Base-by-base conservation (phyloP, 2,113 vertebrate genomes). In the Haemorhous mexicanus region DNA sequence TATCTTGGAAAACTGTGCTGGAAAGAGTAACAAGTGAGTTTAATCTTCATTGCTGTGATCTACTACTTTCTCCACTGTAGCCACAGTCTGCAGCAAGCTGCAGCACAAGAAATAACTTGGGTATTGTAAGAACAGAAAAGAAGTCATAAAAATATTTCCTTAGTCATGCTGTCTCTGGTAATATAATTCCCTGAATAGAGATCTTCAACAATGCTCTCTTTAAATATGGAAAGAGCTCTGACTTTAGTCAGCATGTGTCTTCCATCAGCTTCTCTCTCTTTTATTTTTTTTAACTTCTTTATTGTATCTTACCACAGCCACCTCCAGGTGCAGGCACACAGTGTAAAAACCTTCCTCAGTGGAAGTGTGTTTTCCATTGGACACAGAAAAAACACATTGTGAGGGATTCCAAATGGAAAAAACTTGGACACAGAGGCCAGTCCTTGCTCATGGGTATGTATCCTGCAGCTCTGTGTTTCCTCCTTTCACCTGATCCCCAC, bases 81-180 rank as follows among this genome's bases (percentile, higher is more conserved):
- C 23, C 55, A 58, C 30, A 84, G 68, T 30, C 59, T 84, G 72
- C 89, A 91, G 66, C 28, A 89, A 87, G 50, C 5, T 6, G 0
- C 49, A 87, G 73, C 59, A 52, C 66, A 81, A 78, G 61, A 81
- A 83, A 67, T 50, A 37, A 82, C 26, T 46, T 32, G 30, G 13
- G 43, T 84, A 94, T 90, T 75, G 62, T 59, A 92, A 64, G 52
- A 95, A 84, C 64, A 95, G 83, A 92, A 82, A 73, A 87, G 64
- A 78, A 88, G 59, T 49, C 27, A 93, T 84, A 84, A 92, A 89
- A 87, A 67, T 76, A 96, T 89, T 94, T 94, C 89, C 89, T 92
- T 89, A 89, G 80, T 83, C 90, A 95, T 78, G 70, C 58, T 90
- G 69, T 50, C 80, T 89, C 76, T 74, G 46, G 75, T 68, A 95